Evolutionary conservation across 2,888 invertebrate species (phyloP).

Genomic region (Orthosia incerta): DNA sequence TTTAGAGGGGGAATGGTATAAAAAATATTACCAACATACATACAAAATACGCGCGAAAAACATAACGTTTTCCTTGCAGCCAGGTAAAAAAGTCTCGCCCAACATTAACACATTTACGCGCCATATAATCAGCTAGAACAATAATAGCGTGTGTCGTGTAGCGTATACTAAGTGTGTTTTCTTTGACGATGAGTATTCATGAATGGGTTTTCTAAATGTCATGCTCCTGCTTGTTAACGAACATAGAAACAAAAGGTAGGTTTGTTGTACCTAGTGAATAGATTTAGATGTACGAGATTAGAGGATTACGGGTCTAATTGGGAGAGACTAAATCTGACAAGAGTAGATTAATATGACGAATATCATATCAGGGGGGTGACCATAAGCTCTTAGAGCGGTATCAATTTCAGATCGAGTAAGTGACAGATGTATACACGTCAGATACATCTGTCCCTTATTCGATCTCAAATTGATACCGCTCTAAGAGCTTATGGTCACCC

Average conservation of each 20-base stretch:
- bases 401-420: no score
- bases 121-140: constrained; percentile 36
- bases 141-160: constrained; percentile 42
- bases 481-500: no score
- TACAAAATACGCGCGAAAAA: no score
- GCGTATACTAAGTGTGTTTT: constrained; percentile 44
- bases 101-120: constrained; percentile 27
- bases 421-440: no score
- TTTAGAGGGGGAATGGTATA: no score
- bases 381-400: no score
- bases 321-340: background rate
- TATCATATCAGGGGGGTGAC: no score
- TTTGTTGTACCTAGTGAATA: constrained; percentile 7
- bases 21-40: no score
- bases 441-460: no score
- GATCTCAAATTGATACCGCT: no score
- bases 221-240: constrained; percentile 8
- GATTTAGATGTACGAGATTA: constrained; percentile 29
- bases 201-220: constrained; percentile 52
- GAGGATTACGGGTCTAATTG: constrained; percentile 18
- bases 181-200: constrained; percentile 55
- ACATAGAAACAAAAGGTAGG: constrained; percentile 26
- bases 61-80: no score
- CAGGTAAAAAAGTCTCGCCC: background rate
- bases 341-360: background rate